phyloP scores from a whole-genome alignment of 2,113 vertebrate species.

The Peromyscus polionotus region DNA sequence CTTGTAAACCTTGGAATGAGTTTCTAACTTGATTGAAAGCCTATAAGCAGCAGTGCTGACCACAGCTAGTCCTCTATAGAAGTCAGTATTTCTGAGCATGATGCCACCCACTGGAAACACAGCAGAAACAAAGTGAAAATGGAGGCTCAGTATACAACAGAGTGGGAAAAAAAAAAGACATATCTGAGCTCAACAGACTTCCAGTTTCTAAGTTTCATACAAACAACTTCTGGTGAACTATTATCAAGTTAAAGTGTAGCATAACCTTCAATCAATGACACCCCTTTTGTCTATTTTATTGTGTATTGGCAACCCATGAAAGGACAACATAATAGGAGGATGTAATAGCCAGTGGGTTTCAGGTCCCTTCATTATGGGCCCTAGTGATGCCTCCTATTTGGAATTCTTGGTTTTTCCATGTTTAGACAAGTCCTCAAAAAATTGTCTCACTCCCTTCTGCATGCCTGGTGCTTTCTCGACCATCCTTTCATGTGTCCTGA shows the following conservation, averaged over 20 bases:
- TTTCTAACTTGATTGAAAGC: not conserved
- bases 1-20: slow-evolving; percentile 3
- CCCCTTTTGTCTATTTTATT: not conserved
- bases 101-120: not conserved
- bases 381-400: not conserved
- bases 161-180: not conserved
- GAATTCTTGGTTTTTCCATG: not conserved
- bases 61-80: slow-evolving; percentile 17
- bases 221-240: not conserved
- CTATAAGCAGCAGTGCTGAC: not conserved
- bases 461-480: not conserved
- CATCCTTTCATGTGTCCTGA: not conserved
- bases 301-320: not conserved
- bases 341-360: not conserved
- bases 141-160: not conserved
- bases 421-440: not conserved
- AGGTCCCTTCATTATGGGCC: not conserved
- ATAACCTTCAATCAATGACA: slow-evolving; percentile 17
- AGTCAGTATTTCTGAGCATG: slow-evolving; percentile 5
- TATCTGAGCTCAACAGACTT: not conserved
- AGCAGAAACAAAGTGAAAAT: slow-evolving; percentile 33
- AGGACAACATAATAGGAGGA: not conserved
- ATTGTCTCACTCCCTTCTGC: not conserved
- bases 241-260: slow-evolving; percentile 23
- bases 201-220: slow-evolving; percentile 14